Conservation (phyloP, 2,888 invertebrate genomes). For the Lithophane semibrunnea region DNA sequence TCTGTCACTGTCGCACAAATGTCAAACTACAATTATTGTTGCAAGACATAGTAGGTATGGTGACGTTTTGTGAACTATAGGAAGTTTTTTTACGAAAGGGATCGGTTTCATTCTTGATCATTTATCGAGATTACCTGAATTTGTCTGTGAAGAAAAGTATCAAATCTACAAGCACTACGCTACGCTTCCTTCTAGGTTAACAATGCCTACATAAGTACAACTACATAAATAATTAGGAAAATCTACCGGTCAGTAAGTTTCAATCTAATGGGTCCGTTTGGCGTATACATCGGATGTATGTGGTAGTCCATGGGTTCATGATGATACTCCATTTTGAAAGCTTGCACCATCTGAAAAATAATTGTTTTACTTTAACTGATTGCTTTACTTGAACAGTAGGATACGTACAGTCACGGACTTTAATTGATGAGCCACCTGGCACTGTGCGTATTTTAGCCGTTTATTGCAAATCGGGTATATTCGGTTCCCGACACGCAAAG, state of each 20-base stretch:
- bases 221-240: background rate
- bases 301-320: constrained; percentile 92
- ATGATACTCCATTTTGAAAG: constrained; percentile 92
- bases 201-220: background rate
- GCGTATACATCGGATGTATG: constrained; percentile 93
- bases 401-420: background rate
- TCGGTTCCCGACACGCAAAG: no score
- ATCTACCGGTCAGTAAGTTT: constrained; percentile 89
- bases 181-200: background rate
- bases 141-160: background rate
- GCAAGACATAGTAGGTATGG: no score
- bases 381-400: background rate
- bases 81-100: no score
- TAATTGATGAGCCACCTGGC: no score
- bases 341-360: constrained; percentile 91
- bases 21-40: no score
- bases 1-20: no score
- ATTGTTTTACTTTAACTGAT: background rate
- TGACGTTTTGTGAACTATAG: no score
- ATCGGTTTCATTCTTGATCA: no score
- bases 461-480: no score
- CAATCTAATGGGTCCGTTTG: constrained; percentile 92
- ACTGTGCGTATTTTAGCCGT: no score
- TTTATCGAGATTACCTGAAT: background rate
- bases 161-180: background rate